A percentile compares a stretch with the other conserved stretches of the same genome.
Conservation (phyloP, 92 coral and sea anemone genomes). For the Zoanthus solanderi region DNA sequence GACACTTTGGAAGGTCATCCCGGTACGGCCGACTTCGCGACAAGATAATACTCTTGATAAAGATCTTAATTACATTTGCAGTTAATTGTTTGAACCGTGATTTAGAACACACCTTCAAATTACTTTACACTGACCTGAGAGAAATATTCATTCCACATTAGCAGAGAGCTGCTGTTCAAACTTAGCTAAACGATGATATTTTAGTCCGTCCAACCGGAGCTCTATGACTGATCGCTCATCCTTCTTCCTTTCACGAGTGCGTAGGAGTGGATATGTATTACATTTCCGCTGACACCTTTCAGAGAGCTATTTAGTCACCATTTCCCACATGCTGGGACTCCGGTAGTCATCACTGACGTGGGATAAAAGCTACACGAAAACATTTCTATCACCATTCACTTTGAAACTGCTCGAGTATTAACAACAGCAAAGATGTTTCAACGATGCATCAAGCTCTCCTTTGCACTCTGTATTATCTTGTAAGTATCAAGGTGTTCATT, state of each 20-base stretch:
- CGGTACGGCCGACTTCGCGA: conserved; percentile 83
- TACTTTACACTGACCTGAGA: conserved; percentile 44
- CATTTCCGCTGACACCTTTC: conserved; percentile 97
- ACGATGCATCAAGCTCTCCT: conserved; percentile 10
- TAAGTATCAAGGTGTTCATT: conserved; percentile 6
- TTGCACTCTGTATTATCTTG: conserved; percentile 1
- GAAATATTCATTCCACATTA: conserved; percentile 19
- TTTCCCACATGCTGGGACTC: conserved; percentile 86
- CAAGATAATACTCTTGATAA: conserved; percentile 84
- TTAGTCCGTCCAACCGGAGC: conserved; percentile 43
- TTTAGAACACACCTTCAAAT: conserved; percentile 78
- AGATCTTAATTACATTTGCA: conserved; percentile 97
- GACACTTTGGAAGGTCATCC: conserved; percentile 94
- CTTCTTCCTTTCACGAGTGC: conserved; percentile 70
- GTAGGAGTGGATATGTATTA: conserved; percentile 89
- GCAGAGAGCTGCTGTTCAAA: conserved; percentile 32
- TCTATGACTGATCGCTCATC: conserved; percentile 48
- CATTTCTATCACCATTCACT: conserved; percentile 33
- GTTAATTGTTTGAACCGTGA: conserved; percentile 87
- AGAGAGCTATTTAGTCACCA: conserved; percentile 77
- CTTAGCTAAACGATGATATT: conserved; percentile 40
- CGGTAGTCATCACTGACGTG: conserved; percentile 72
- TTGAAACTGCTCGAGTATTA: conserved; percentile 12
- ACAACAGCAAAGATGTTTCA: conserved; percentile 29
- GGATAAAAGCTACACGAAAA: conserved; percentile 50